Conservation (phyloP, 2,888 invertebrate species). For the Chaetoderma sp. region DNA sequence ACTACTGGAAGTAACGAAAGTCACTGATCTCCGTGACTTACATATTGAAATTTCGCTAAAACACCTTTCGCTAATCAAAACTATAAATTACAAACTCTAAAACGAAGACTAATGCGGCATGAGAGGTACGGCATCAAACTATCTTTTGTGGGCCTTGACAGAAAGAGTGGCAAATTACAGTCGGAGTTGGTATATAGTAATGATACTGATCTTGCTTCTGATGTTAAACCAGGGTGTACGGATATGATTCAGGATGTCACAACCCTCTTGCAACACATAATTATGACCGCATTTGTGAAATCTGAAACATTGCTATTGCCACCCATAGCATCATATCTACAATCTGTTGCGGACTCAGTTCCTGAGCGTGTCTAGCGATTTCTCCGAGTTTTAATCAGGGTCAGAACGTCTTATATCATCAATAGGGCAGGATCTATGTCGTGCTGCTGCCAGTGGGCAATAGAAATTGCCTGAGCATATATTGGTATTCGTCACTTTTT, state of each 20-base stretch:
- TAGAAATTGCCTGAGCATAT: not conserved
- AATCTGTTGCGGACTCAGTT: no score
- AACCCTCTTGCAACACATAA: not conserved
- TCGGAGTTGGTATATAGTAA: not conserved
- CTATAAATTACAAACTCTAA: conserved; percentile 7
- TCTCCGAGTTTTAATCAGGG: not conserved
- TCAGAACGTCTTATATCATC: not conserved
- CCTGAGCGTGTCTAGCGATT: not conserved
- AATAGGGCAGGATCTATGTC: not conserved
- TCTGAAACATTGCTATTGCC: not conserved
- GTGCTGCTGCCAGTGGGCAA: not conserved
- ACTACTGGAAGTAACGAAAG: no score
- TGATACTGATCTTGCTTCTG: not conserved
- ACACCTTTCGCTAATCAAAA: conserved; percentile 5
- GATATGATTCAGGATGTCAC: not conserved
- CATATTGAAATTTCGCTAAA: not conserved
- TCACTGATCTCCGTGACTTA: no score
- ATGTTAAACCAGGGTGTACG: not conserved
- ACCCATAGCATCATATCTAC: not conserved
- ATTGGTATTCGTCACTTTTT: conserved; percentile 1
- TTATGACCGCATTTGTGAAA: not conserved
- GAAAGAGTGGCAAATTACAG: no score
- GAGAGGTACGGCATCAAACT: not conserved
- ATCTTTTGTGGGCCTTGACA: no score
- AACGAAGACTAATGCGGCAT: not conserved